Evolutionary conservation across 2,888 invertebrate genomes (phyloP), one percentile per base, ranked within the genome.

Genomic region (Tiphia femorata): DNA sequence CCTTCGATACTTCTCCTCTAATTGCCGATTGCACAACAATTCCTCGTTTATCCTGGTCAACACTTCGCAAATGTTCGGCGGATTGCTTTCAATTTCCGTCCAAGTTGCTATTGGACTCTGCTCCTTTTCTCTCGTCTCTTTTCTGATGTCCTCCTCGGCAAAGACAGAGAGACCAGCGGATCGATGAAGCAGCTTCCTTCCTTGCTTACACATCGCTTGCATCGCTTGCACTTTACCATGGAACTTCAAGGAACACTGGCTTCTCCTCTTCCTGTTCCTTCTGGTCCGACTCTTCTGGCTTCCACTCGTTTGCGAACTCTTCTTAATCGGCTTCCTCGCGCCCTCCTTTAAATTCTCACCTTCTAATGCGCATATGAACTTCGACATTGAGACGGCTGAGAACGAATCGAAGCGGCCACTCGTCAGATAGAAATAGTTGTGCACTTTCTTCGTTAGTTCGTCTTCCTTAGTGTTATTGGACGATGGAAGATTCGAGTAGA

Each of bases 11-110:
- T 10, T 14, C 3, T 55, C 41, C 38, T 37, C 17, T 8, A 21
- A 29, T 3, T 49, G 25, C 25, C 43, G 47, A 38, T 58, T 49
- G 8, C 1, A 17, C 2, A 25, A 19, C 2, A 62, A 30, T 14
- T 37, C 38, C 7, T 17, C 33, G 10, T 52, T 16, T 8, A 62
- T 52, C 8, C 21, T 38, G 7, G 16, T 16, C 21, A 64, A 40
- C n/a, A 46, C n/a, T 12, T 49, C 12, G 6, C 46, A 58, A 29
- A 54, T 35, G 6, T 62, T 58, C 0, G 10, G 10, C 7, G 44
- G 8, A n/a, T n/a, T n/a, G n/a, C 0, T 17, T 2, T 19, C n/a
- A 10, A n/a, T 30, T 30, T 5, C 6, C 25, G 8, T 25, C 8
- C 8, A 5, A 17, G 7, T 17, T 10, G 14, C 7, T 3, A 10